phyloP scores from a whole-genome alignment of 2,113 vertebrate genomes.

The Columba livia region DNA sequence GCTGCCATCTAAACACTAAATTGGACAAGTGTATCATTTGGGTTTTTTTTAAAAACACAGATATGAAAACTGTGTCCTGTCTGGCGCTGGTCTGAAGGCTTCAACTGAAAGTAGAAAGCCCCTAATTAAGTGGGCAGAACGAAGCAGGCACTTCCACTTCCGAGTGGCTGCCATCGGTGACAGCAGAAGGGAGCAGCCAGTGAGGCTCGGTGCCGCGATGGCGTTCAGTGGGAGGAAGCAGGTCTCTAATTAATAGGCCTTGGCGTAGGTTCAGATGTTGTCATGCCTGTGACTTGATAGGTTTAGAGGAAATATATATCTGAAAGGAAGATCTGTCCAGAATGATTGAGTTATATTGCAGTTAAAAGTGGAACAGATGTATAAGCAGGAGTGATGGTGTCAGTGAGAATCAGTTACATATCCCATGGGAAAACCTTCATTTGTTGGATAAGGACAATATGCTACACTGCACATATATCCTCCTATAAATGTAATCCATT shows the following conservation, averaged over 20 bases:
- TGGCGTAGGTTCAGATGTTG: slow-evolving; percentile 56
- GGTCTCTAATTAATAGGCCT: slow-evolving; percentile 52
- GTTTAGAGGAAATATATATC: slow-evolving; percentile 59
- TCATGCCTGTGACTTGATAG: slow-evolving; percentile 57
- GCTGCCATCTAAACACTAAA: background rate
- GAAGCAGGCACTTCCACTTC: background rate
- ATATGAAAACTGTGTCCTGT: background rate
- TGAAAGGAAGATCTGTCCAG: slow-evolving; percentile 64
- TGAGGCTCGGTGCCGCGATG: background rate
- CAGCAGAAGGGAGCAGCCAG: background rate
- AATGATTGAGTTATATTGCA: slow-evolving; percentile 62
- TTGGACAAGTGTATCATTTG: background rate
- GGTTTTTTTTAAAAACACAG: background rate
- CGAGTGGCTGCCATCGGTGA: background rate
- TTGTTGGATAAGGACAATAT: slow-evolving; percentile 72
- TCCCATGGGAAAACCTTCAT: slow-evolving; percentile 69
- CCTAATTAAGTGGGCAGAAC: fast-evolving
- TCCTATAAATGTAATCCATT: slow-evolving; percentile 9
- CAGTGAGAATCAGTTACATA: slow-evolving; percentile 69
- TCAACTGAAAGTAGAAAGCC: background rate
- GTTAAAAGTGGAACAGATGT: slow-evolving; percentile 78
- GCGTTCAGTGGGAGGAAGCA: background rate
- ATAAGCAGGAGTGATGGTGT: slow-evolving; percentile 65
- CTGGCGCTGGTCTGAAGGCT: background rate
- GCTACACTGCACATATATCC: slow-evolving; percentile 17